These are phyloP conservation scores for Paralinhomoeus sp. DNA, from an alignment of 2,888 invertebrate species.

Conservation along the genomic window DNA sequence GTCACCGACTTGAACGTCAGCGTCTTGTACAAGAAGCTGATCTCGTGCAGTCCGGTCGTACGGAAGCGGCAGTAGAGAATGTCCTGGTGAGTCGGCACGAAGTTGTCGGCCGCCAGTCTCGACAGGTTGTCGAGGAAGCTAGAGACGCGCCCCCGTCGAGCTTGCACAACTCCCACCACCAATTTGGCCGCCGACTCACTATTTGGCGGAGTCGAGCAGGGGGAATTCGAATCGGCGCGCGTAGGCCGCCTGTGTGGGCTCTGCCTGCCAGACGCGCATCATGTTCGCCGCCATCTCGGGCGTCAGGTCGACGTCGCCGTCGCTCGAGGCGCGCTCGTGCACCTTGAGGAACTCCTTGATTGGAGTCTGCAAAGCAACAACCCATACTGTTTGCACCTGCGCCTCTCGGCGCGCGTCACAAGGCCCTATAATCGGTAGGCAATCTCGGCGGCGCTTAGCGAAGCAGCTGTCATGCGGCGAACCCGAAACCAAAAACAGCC, in stretches of 20 bases:
- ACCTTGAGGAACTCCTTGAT: background rate
- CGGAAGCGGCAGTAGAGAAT: slow-evolving; percentile 22
- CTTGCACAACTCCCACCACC: background rate
- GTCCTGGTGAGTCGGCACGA: slow-evolving; percentile 13
- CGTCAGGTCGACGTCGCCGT: background rate
- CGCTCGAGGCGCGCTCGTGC: background rate
- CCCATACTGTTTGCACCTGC: no score
- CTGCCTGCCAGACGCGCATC: slow-evolving; percentile 11
- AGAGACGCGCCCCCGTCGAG: no score
- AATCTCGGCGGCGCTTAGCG: no score
- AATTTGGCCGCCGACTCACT: no score
- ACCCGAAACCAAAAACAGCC: no score
- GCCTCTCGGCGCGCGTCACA: no score
- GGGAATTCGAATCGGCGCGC: slow-evolving; percentile 9
- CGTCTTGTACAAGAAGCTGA: slow-evolving; percentile 10
- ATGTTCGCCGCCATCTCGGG: slow-evolving; percentile 5
- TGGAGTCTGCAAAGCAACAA: background rate
- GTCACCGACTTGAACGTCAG: slow-evolving; percentile 11
- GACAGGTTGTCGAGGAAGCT: slow-evolving; percentile 13
- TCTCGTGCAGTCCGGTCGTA: slow-evolving; percentile 12
- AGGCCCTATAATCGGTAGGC: no score
- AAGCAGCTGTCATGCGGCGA: no score
- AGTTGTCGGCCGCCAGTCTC: slow-evolving; percentile 10
- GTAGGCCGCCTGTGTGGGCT: slow-evolving; percentile 9
- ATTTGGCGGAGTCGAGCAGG: slow-evolving; percentile 12